phyloP scores from a whole-genome alignment of 2,113 vertebrate species.

The Dryoscopus gambensis region DNA sequence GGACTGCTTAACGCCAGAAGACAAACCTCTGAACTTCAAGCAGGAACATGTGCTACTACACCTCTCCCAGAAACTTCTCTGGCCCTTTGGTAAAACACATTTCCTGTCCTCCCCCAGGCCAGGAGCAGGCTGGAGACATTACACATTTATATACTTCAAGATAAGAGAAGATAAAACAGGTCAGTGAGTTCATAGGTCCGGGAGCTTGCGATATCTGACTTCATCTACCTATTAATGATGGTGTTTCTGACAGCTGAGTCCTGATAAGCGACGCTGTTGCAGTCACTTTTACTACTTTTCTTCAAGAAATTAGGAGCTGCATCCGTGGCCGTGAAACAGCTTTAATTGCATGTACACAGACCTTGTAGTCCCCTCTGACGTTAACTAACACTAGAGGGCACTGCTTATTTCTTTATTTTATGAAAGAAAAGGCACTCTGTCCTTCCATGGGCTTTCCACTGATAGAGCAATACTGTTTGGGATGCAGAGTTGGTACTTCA shows the following conservation, averaged over 20 bases:
- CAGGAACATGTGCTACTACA: not conserved
- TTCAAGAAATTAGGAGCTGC: not conserved
- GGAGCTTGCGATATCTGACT: not conserved
- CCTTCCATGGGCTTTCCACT: not conserved
- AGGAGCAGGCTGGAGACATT: not conserved
- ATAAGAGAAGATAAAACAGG: not conserved
- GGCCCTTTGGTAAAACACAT: not conserved
- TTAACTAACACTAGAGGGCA: conserved; percentile 46
- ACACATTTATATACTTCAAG: not conserved
- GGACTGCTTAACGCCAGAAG: not conserved
- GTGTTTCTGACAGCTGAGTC: not conserved
- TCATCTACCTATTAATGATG: not conserved
- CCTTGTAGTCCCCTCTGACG: not conserved
- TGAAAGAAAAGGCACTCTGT: not conserved
- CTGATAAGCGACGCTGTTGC: not conserved
- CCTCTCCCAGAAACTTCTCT: not conserved
- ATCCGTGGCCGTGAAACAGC: rapidly evolving
- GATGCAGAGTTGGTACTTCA: not conserved
- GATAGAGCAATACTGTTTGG: not conserved
- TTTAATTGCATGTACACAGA: not conserved
- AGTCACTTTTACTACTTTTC: not conserved
- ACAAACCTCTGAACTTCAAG: not conserved
- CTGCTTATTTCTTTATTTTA: conserved; percentile 16
- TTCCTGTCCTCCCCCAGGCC: not conserved
- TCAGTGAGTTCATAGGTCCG: not conserved